phyloP scores from a whole-genome alignment of 2,888 invertebrate species.

The Melipona bicolor region DNA sequence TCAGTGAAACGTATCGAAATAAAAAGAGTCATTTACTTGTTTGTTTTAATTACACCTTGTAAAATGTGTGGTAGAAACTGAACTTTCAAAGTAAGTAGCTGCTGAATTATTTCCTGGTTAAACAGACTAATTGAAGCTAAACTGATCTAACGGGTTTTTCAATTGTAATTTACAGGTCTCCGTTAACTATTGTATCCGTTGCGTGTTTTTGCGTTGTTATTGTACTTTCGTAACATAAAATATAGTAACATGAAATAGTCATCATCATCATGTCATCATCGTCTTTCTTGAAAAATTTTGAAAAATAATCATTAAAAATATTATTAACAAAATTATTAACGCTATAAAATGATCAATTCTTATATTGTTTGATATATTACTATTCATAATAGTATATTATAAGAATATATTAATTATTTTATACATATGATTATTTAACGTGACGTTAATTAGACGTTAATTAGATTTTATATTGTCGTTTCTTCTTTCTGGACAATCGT shows the following conservation, averaged over 20 bases:
- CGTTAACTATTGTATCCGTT: conserved; percentile 37
- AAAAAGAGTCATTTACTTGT: neutral
- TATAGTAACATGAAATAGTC: neutral
- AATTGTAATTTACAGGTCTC: neutral
- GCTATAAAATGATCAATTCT: neutral
- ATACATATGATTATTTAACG: neutral
- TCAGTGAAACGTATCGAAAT: neutral
- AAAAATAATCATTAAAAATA: conserved; percentile 8
- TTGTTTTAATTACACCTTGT: neutral
- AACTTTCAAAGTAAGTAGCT: conserved; percentile 31
- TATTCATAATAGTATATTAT: neutral
- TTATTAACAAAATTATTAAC: neutral
- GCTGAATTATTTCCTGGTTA: conserved; percentile 40
- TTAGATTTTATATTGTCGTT: neutral
- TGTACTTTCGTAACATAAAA: conserved; percentile 40
- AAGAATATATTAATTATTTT: neutral
- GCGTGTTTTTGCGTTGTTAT: neutral
- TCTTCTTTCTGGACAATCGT: conserved; percentile 2
- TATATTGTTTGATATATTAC: neutral
- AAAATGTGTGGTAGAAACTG: neutral
- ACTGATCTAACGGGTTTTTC: conserved; percentile 30
- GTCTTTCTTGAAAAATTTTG: conserved; percentile 30
- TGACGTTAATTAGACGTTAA: neutral
- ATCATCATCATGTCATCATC: too few species aligned
- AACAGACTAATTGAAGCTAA: conserved; percentile 9